These are phyloP conservation scores for Solenopsis invicta DNA, from an alignment of 1,140 invertebrate genomes.

Conservation along the genomic window DNA sequence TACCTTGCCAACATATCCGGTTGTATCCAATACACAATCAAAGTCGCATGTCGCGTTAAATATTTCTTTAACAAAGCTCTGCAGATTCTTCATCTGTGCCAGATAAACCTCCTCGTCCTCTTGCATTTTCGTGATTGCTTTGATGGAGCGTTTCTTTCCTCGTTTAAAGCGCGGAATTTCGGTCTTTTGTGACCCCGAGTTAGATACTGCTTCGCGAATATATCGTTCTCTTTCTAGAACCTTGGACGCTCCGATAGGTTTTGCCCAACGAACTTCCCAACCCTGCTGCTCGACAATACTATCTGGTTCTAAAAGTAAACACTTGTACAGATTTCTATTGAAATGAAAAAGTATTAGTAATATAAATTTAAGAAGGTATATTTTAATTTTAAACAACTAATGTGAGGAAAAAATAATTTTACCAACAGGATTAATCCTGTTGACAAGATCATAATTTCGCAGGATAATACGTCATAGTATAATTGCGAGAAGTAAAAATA, in stretches of 20 bases:
- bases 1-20: conserved; percentile 57
- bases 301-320: conserved; percentile 70
- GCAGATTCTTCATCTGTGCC: conserved; percentile 65
- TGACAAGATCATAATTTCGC: no score
- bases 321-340: not conserved
- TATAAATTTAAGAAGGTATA: conserved; percentile 22
- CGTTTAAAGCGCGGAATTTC: conserved; percentile 58
- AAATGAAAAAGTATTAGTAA: not conserved
- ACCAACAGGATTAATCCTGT: not conserved
- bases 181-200: not conserved
- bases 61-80: conserved; percentile 74
- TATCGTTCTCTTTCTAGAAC: conserved; percentile 80
- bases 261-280: conserved; percentile 85
- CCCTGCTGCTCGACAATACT: conserved; percentile 77
- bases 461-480: no score
- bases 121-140: not conserved
- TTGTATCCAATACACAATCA: conserved; percentile 1
- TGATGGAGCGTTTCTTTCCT: not conserved
- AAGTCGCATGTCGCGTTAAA: conserved; percentile 77
- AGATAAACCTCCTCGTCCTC: conserved; percentile 21
- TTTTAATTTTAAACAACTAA: not conserved
- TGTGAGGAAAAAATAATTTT: not conserved
- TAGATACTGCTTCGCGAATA: conserved; percentile 80
- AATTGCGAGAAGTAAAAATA: not conserved
- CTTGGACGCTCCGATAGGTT: conserved; percentile 83